Evolutionary conservation across 2,113 vertebrate genomes (phyloP), one percentile per base, ranked within the genome.

Genomic region (Ciconia stormi): DNA sequence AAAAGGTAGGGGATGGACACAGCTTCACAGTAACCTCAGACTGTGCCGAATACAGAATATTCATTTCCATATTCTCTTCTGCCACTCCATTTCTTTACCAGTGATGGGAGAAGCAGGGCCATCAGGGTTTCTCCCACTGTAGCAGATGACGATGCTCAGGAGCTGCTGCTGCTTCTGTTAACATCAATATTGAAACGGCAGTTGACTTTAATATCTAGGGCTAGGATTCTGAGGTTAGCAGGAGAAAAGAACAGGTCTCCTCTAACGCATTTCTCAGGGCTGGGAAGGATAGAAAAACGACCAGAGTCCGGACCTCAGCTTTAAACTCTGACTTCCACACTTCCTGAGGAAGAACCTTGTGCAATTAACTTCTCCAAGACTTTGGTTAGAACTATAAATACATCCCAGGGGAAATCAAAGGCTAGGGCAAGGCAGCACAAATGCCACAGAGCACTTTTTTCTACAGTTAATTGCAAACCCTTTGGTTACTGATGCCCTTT

Each of bases 11-110:
- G 36, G 71, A 26, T 13, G 14, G 62, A 22, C 13, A 25, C 10
- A 76, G 34, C 38, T 62, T 23, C 13, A 4, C 13, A 11, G 30
- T 0, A 12, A 19, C 22, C 9, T 38, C 29, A 7, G 38, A 22
- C 18, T 78, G 44, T 67, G 86, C 32, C 27, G 10, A 20, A 18
- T 10, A 34, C 11, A 3, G n/a, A 23, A 18, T 20, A 44, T 16
- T 32, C 5, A 2, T 29, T 69, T 17, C 50, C 38, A 16, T 5
- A 10, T 47, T 32, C 47, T 81, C 74, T 19, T 77, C 55, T 34
- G 16, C 40, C 18, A 4, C 46, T 23, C 44, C 22, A 4, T 12
- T 23, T 32, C 10, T 20, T 9, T 42, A 17, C 1, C 0, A 5
- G 26, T 6, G 67, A 40, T 11, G 36, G 85, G 40, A 71, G 63